Evolutionary conservation across 2,888 invertebrate species (phyloP).

Genomic region (Hydraecia micacea): DNA sequence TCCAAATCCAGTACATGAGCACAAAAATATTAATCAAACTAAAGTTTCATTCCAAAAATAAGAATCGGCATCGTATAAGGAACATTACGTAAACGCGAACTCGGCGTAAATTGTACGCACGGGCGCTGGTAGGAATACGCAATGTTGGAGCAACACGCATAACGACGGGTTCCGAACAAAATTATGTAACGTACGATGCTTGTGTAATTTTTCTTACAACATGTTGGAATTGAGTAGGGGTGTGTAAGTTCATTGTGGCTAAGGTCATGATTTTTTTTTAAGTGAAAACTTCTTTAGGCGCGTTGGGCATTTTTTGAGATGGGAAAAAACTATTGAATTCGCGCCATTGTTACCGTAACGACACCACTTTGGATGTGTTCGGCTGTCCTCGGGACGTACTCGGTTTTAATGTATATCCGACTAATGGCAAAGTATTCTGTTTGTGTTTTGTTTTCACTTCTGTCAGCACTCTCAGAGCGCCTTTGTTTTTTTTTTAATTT

Average conservation of each 20-base stretch:
- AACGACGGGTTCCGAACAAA: slow-evolving; percentile 49
- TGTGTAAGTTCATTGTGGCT: neutral
- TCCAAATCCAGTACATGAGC: neutral
- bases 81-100: slow-evolving; percentile 58
- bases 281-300: too few species aligned
- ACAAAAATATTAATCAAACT: slow-evolving; percentile 42
- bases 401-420: too few species aligned
- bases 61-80: slow-evolving; percentile 39
- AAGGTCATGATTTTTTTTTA: neutral
- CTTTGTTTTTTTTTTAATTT: too few species aligned
- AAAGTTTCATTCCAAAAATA: slow-evolving; percentile 47
- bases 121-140: slow-evolving; percentile 58
- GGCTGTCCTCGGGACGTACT: too few species aligned
- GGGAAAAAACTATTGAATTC: too few species aligned
- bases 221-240: slow-evolving; percentile 38
- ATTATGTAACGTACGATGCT: slow-evolving; percentile 51
- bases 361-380: too few species aligned
- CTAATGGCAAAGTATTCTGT: too few species aligned
- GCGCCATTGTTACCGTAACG: too few species aligned
- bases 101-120: slow-evolving; percentile 62
- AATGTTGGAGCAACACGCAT: slow-evolving; percentile 54
- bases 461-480: too few species aligned
- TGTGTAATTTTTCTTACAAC: slow-evolving; percentile 44
- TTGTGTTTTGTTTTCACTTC: too few species aligned
- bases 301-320: too few species aligned